Conservation (phyloP, 2,888 invertebrate genomes). For the Melanargia galathea region DNA sequence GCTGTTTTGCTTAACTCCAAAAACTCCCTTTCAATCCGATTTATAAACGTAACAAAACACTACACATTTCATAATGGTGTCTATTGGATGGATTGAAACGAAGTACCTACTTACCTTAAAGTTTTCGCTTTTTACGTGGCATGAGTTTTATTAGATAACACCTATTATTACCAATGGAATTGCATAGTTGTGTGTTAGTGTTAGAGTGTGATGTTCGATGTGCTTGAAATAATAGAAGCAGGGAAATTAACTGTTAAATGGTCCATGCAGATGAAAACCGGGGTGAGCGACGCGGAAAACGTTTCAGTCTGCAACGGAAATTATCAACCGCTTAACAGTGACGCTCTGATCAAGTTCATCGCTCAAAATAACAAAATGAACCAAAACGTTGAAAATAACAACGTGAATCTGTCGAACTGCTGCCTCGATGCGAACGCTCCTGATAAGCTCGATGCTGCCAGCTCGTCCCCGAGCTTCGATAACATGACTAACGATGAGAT, state of each 20-base stretch:
- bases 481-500: slow-evolving; percentile 71
- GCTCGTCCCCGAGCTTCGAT: slow-evolving; percentile 56
- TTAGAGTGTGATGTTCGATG: neutral
- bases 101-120: no score
- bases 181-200: neutral
- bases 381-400: slow-evolving; percentile 65
- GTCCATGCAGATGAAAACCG: slow-evolving; percentile 44
- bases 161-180: no score
- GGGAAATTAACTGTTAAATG: slow-evolving; percentile 16
- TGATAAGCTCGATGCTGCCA: slow-evolving; percentile 50
- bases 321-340: slow-evolving; percentile 49
- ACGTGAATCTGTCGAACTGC: slow-evolving; percentile 55
- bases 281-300: slow-evolving; percentile 46
- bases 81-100: neutral
- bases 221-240: neutral
- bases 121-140: slow-evolving; percentile 5
- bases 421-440: slow-evolving; percentile 47
- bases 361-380: slow-evolving; percentile 50
- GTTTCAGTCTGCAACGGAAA: slow-evolving; percentile 55
- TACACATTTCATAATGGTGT: neutral
- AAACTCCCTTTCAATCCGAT: neutral
- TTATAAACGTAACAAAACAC: neutral
- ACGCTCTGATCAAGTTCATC: slow-evolving; percentile 60
- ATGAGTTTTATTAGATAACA: neutral
- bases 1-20: slow-evolving; percentile 13